phyloP scores from a whole-genome alignment of 1,140 invertebrate genomes.

The Elysia chlorotica region DNA sequence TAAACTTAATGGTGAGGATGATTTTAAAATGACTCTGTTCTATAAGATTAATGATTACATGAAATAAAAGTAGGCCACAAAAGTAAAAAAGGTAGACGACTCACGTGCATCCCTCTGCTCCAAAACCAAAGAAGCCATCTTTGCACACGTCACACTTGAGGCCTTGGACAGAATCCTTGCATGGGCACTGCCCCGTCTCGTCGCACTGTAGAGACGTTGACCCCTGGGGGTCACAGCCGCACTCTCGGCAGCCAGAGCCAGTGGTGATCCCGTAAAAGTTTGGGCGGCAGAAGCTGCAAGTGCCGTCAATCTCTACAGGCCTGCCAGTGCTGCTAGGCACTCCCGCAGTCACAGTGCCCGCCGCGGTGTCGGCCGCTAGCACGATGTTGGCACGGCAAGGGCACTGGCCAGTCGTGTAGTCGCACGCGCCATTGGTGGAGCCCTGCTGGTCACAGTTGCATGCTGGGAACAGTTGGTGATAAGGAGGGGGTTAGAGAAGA shows the following conservation, averaged over 20 bases:
- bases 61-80: too few relatives aligned
- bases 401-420: conserved; percentile 87
- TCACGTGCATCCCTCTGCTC: conserved; percentile 63
- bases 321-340: not conserved
- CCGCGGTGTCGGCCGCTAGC: not conserved
- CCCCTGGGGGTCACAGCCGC: conserved; percentile 2
- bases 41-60: too few relatives aligned
- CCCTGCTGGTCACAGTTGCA: conserved; percentile 94
- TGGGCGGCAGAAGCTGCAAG: conserved; percentile 5
- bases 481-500: too few relatives aligned
- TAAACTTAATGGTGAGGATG: too few relatives aligned
- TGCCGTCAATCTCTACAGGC: not conserved
- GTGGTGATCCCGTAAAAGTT: conserved; percentile 12
- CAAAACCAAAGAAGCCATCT: conserved; percentile 81
- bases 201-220: conserved; percentile 1
- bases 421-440: conserved; percentile 90
- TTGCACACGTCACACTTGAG: conserved; percentile 86
- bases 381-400: conserved; percentile 78
- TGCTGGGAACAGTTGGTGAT: conserved; percentile 64
- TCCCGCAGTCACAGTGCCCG: not conserved
- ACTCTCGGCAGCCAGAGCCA: not conserved
- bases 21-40: too few relatives aligned
- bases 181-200: conserved; percentile 88
- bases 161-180: conserved; percentile 89
- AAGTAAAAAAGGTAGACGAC: too few relatives aligned